Evolutionary conservation across 2,113 vertebrate species (phyloP).

Genomic region (Catagonus wagneri): DNA sequence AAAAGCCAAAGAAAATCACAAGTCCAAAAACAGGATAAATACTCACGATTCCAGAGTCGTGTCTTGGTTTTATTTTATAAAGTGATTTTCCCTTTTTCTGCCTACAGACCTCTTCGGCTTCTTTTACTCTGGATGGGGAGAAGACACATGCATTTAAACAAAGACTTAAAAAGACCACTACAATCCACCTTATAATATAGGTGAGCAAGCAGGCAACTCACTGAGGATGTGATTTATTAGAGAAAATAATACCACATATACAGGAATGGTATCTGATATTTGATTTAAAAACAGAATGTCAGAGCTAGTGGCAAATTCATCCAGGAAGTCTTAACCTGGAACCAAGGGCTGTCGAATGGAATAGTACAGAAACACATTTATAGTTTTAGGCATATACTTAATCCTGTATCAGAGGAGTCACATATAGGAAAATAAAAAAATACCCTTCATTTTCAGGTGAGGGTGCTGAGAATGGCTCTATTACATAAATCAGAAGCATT

Average conservation of each 20-base stretch:
- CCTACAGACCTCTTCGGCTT: slow-evolving; percentile 94
- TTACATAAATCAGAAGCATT: neutral
- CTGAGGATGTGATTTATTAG: neutral
- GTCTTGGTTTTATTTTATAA: slow-evolving; percentile 97
- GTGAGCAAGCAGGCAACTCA: neutral
- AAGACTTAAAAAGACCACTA: neutral
- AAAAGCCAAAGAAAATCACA: slow-evolving; percentile 30
- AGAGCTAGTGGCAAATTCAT: neutral
- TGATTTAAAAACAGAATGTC: neutral
- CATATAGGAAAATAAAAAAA: neutral
- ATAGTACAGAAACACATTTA: neutral
- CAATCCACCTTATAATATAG: neutral
- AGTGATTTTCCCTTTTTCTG: slow-evolving; percentile 96
- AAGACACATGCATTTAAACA: slow-evolving; percentile 43
- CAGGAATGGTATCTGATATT: neutral
- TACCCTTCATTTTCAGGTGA: neutral
- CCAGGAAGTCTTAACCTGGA: neutral
- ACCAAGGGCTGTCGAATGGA: neutral
- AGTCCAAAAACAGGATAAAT: slow-evolving; percentile 28
- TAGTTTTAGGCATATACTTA: neutral
- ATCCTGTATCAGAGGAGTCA: neutral
- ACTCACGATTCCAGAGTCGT: slow-evolving; percentile 97
- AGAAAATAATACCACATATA: neutral
- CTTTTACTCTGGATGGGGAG: slow-evolving; percentile 91
- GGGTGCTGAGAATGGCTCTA: neutral